Evolutionary conservation across 2,797 vertebrate species (phyloP).

Genomic region (Pseudomugil gertrudae): DNA sequence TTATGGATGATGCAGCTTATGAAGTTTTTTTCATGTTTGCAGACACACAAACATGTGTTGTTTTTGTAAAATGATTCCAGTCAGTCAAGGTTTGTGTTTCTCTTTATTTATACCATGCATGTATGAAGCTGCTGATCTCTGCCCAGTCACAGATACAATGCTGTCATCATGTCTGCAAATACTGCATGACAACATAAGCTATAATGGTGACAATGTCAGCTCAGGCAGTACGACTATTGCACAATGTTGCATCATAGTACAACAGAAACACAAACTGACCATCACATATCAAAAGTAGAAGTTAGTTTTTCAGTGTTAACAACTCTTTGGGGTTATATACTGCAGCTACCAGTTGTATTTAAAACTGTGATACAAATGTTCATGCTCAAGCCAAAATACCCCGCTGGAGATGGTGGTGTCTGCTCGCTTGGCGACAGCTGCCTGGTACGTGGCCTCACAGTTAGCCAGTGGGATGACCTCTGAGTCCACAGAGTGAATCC

Average conservation of each 20-base stretch:
- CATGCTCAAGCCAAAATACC: slow-evolving; percentile 76
- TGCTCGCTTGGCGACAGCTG: slow-evolving; percentile 84
- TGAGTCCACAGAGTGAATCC: slow-evolving; percentile 76
- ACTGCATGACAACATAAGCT: slow-evolving; percentile 43
- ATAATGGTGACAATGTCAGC: slow-evolving; percentile 44
- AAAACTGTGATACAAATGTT: slow-evolving; percentile 18
- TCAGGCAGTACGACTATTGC: slow-evolving; percentile 21
- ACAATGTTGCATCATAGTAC: neutral
- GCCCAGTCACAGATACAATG: slow-evolving; percentile 28
- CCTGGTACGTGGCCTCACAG: slow-evolving; percentile 89
- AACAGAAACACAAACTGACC: slow-evolving; percentile 9
- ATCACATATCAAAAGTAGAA: neutral
- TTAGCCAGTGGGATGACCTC: slow-evolving; percentile 84
- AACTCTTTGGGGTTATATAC: slow-evolving; percentile 4
- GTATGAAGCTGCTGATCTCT: slow-evolving; percentile 35
- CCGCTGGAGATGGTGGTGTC: slow-evolving; percentile 76
- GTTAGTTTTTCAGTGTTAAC: neutral
- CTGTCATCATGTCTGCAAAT: slow-evolving; percentile 55
- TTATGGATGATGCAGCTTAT: slow-evolving; percentile 11
- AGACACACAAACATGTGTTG: slow-evolving; percentile 16
- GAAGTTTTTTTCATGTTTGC: slow-evolving; percentile 5
- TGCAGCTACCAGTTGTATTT: slow-evolving; percentile 4
- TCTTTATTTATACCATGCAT: slow-evolving; percentile 45
- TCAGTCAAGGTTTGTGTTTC: slow-evolving; percentile 46
- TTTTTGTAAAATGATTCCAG: slow-evolving; percentile 17